Evolutionary conservation across 2,888 invertebrate genomes (phyloP).

Genomic region (Thumatha senex): DNA sequence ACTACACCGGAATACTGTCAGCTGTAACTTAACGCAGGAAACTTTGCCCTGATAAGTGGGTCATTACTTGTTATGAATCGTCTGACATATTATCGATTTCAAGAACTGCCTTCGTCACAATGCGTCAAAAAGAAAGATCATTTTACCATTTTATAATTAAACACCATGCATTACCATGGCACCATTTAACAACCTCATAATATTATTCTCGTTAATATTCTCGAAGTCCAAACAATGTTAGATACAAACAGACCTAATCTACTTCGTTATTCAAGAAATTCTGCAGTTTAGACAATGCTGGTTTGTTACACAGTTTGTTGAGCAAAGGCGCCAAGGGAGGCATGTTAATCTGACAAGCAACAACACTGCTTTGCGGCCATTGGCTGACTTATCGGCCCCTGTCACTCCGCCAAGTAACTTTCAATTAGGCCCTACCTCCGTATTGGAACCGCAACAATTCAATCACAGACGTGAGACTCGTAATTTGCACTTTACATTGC

Average conservation of each 20-base stretch:
- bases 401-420: constrained; percentile 64
- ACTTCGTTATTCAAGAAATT: constrained; percentile 38
- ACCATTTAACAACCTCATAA: too few relatives aligned
- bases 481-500: constrained; percentile 25
- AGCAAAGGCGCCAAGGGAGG: constrained; percentile 55
- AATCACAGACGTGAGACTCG: constrained; percentile 21
- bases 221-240: too few relatives aligned
- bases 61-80: constrained; percentile 32
- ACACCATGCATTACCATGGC: too few relatives aligned
- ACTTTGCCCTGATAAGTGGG: constrained; percentile 40
- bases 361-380: constrained; percentile 49
- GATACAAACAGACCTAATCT: constrained; percentile 21
- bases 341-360: constrained; percentile 65
- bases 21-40: constrained; percentile 33
- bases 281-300: constrained; percentile 50
- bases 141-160: too few relatives aligned
- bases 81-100: constrained; percentile 26
- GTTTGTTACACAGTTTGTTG: constrained; percentile 49
- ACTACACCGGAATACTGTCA: constrained; percentile 34
- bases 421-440: constrained; percentile 57
- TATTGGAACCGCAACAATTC: constrained; percentile 37
- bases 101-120: constrained; percentile 8
- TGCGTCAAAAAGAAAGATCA: not conserved
- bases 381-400: constrained; percentile 51
- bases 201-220: too few relatives aligned